Evolutionary conservation across 2,888 invertebrate genomes (phyloP), one percentile per base, ranked within the genome.

Genomic region (Acholoe squamosa): DNA sequence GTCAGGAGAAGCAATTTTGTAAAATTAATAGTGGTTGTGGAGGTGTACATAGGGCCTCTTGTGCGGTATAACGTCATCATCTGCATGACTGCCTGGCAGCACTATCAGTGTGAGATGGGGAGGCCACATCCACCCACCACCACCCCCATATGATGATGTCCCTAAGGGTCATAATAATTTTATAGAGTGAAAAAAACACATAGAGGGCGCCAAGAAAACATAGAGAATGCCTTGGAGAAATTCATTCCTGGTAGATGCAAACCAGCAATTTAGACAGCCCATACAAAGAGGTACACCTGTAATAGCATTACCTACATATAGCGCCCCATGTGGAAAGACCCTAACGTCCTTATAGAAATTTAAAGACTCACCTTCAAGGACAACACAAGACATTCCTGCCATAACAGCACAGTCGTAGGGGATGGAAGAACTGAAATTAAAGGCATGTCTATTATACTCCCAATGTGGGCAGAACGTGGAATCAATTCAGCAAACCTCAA

Each of bases 11-110:
- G 71, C 28, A 71, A 28, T 71, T 71, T n/a, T n/a, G 28, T 22
- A 28, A 71, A 71, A 71, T 71, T 71, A 71, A 71, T n/a, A 71
- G 25, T 28, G 71, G 28, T 71, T 28, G 71, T 28, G 61, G 71
- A 71, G 71, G 71, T 71, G 28, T 71, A 71, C 71, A 71, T 28
- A 71, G 71, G 28, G 28, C 71, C 71, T 71, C n/a, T 71, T 71
- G 71, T 71, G 71, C 28, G 71, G 71, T 71, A 14, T 28, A 25
- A 28, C 28, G 31, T 71, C 28, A 71, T 71, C 71, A 71, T 71
- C 28, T 25, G 71, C 71, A n/a, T 71, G 28, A 28, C 25, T 71
- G 71, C 28, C 31, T 71, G 1, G 28, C 1, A 25, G 28, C 71
- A n/a, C 28, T n/a, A n/a, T n/a, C 28, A 71, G 71, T 16, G 28